These are phyloP conservation scores for Eucidaris tribuloides DNA, from an alignment of 35 echinoderm and acorn worm genomes.

Conservation along the genomic window DNA sequence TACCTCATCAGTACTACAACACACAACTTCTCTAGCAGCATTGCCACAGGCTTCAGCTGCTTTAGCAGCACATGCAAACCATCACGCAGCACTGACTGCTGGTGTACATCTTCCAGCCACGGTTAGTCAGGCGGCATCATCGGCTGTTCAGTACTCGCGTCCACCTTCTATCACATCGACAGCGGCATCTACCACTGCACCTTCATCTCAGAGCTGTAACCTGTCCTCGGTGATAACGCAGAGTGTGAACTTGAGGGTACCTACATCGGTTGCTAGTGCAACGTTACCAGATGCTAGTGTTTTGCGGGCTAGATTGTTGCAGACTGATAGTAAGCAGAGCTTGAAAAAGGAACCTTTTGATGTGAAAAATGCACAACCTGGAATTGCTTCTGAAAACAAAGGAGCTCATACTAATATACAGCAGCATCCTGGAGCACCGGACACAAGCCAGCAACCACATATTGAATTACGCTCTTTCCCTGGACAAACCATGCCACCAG, in stretches of 20 bases:
- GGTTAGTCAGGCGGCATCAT: conserved; percentile 10
- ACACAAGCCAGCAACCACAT: conserved; percentile 14
- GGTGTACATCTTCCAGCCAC: not conserved
- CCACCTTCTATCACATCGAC: conserved; percentile 47
- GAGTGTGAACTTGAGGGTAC: conserved; percentile 37
- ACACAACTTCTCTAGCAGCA: not conserved
- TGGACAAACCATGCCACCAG: not conserved
- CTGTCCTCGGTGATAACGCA: not conserved
- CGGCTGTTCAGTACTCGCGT: conserved; percentile 38
- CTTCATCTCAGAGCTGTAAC: conserved; percentile 19
- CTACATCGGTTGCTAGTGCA: conserved; percentile 65
- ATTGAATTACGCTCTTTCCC: not conserved
- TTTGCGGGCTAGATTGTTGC: conserved; percentile 55
- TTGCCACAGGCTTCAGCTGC: not conserved
- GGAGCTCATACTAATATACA: not conserved
- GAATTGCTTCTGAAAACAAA: not conserved
- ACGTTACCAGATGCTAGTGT: conserved; percentile 86
- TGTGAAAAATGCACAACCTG: not conserved
- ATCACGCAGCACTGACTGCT: not conserved
- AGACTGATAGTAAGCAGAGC: conserved; percentile 11
- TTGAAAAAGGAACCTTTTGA: not conserved
- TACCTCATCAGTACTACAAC: conserved; percentile 22
- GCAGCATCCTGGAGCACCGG: not conserved
- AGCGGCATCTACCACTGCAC: not conserved
- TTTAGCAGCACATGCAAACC: not conserved